Conservation (phyloP, 2,113 vertebrate species). For the Psittacus erithacus region DNA sequence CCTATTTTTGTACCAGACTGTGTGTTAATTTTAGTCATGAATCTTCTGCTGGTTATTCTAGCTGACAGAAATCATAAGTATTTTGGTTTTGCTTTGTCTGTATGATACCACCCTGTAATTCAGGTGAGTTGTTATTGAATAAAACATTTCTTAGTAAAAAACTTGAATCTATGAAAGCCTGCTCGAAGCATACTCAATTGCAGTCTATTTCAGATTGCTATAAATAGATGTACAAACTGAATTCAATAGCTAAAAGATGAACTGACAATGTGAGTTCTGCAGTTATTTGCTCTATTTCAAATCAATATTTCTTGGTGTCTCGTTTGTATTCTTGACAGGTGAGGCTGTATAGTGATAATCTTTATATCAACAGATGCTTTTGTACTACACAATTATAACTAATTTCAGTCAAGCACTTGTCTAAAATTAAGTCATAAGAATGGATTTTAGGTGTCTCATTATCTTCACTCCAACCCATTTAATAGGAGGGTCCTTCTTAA, state of each 20-base stretch:
- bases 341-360: background rate
- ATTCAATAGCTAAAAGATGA: background rate
- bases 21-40: constrained; percentile 39
- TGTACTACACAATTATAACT: background rate
- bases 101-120: background rate
- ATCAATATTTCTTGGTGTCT: background rate
- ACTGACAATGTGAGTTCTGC: background rate
- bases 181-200: constrained; percentile 2
- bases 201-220: constrained; percentile 14
- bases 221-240: background rate
- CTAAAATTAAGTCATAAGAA: constrained; percentile 23
- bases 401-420: constrained; percentile 22
- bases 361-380: constrained; percentile 4
- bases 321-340: background rate
- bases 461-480: constrained; percentile 3
- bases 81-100: constrained; percentile 21
- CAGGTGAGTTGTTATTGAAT: constrained; percentile 26
- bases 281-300: constrained; percentile 34
- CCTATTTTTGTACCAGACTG: constrained; percentile 10
- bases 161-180: background rate
- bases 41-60: constrained; percentile 7
- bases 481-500: constrained; percentile 4
- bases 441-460: background rate
- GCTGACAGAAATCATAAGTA: background rate
- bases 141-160: background rate